Conservation (phyloP, 2,113 vertebrate species). For the Cynoglossus semilaevis region DNA sequence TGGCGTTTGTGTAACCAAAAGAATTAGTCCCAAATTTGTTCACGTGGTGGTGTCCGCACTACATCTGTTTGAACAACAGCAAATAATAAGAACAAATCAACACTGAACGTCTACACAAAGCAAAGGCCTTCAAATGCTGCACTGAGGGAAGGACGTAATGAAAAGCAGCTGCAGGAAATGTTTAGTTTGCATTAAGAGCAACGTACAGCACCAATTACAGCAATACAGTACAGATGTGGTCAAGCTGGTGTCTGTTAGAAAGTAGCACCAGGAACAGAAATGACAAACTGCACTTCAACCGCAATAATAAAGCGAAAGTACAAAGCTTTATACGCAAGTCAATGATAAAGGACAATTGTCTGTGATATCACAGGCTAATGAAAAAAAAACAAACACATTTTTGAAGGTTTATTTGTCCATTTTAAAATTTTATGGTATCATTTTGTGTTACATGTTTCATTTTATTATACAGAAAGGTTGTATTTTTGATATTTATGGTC, state of each 20-base stretch:
- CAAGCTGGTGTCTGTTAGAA: neutral
- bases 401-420: too few species aligned
- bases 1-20: slow-evolving; percentile 2
- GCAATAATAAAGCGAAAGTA: neutral
- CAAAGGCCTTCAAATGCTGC: slow-evolving; percentile 3
- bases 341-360: neutral
- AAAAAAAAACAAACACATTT: neutral
- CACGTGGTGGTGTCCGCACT: neutral
- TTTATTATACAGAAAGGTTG: neutral
- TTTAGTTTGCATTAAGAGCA: slow-evolving; percentile 9
- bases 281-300: slow-evolving; percentile 1
- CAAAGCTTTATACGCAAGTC: neutral
- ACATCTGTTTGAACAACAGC: neutral
- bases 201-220: slow-evolving; percentile 4
- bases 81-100: slow-evolving; percentile 1
- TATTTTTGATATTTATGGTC: too few species aligned
- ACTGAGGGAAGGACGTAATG: neutral
- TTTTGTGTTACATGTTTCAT: neutral
- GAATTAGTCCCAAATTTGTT: neutral
- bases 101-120: neutral
- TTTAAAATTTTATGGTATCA: too few species aligned
- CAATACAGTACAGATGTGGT: neutral
- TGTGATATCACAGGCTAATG: neutral
- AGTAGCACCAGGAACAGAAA: neutral
- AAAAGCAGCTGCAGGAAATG: slow-evolving; percentile 3